Conservation (phyloP, 2,888 invertebrate genomes). For the Epirrhoe alternata region DNA sequence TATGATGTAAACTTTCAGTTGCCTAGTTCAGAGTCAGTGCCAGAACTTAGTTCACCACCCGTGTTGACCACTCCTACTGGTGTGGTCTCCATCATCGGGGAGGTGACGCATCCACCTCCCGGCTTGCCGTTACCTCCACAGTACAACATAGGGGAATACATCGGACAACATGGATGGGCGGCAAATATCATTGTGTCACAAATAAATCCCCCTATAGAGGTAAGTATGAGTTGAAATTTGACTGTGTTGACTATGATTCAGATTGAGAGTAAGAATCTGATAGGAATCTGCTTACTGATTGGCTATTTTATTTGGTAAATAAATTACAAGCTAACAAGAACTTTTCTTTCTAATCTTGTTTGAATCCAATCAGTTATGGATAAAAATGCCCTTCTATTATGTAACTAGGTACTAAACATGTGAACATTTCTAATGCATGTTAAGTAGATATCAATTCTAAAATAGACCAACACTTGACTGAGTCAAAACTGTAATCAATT, state of each 20-base stretch:
- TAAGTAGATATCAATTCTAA: too few species aligned
- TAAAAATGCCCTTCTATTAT: too few species aligned
- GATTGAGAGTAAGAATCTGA: background rate
- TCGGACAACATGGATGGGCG: conserved; percentile 78
- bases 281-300: background rate
- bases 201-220: conserved; percentile 80
- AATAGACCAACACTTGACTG: too few species aligned
- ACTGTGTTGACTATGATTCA: background rate
- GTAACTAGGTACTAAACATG: too few species aligned
- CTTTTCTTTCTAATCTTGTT: too few species aligned
- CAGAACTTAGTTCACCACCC: conserved; percentile 73
- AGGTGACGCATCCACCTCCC: conserved; percentile 77
- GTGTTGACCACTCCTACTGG: conserved; percentile 65
- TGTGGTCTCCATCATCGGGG: conserved; percentile 70
- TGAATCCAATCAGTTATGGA: too few species aligned
- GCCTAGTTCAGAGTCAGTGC: conserved; percentile 66
- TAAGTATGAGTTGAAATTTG: conserved; percentile 46
- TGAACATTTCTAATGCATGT: too few species aligned
- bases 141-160: conserved; percentile 78
- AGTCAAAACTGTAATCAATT: too few species aligned
- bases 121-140: conserved; percentile 76
- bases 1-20: conserved; percentile 60
- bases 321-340: background rate
- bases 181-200: conserved; percentile 77
- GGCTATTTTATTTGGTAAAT: background rate